phyloP scores from a whole-genome alignment of 2,113 vertebrate genomes.

The Phodopus roborovskii region DNA sequence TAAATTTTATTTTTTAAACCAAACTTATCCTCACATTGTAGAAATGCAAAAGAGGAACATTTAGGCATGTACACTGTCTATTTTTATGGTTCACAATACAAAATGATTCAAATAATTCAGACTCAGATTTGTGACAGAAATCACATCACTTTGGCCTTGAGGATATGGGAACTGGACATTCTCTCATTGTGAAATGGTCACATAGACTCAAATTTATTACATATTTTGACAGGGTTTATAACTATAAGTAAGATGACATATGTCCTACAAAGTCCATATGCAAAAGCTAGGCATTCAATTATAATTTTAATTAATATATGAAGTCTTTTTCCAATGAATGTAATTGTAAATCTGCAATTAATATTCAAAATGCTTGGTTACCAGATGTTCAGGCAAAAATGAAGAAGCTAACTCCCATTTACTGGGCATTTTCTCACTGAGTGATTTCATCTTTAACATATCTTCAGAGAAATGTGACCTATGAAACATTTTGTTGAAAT shows the following conservation, averaged over 20 bases:
- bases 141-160: slow-evolving; percentile 39
- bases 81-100: slow-evolving; percentile 74
- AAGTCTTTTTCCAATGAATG: slow-evolving; percentile 44
- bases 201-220: slow-evolving; percentile 26
- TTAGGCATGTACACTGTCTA: slow-evolving; percentile 58
- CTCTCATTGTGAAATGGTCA: slow-evolving; percentile 46
- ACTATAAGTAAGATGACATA: neutral
- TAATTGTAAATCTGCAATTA: slow-evolving; percentile 60
- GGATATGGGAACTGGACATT: slow-evolving; percentile 28
- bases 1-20: slow-evolving; percentile 80
- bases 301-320: slow-evolving; percentile 38
- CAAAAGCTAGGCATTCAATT: slow-evolving; percentile 19
- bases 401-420: neutral
- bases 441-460: slow-evolving; percentile 3
- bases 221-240: neutral
- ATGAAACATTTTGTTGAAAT: neutral
- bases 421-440: neutral
- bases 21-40: slow-evolving; percentile 70
- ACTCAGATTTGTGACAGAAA: slow-evolving; percentile 63
- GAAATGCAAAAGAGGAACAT: slow-evolving; percentile 73
- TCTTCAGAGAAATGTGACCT: neutral
- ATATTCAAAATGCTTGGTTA: slow-evolving; percentile 33
- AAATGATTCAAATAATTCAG: slow-evolving; percentile 73
- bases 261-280: neutral
- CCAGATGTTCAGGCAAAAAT: slow-evolving; percentile 51